Evolutionary conservation across 2,113 vertebrate genomes (phyloP).

Genomic region (Daboia siamensis): DNA sequence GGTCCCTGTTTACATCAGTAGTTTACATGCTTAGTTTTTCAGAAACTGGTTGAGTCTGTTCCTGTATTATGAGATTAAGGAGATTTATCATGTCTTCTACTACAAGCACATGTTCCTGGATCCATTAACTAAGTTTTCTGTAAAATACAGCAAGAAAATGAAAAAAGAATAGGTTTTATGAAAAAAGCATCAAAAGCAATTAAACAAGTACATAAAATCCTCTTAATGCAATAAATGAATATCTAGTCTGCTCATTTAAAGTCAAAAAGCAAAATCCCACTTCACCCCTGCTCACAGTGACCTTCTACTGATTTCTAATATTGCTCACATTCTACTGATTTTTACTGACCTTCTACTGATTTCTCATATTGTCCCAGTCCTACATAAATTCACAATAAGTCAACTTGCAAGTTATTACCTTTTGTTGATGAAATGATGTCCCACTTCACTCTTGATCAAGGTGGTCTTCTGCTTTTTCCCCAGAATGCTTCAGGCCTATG

Average conservation of each 20-base stretch:
- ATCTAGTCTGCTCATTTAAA: neutral
- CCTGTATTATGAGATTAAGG: neutral
- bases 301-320: neutral
- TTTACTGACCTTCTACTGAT: neutral
- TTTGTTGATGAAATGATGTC: neutral
- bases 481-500: neutral
- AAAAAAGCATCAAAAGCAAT: neutral
- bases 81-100: neutral
- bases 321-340: neutral
- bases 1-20: neutral
- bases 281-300: neutral
- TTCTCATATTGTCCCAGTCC: neutral
- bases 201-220: neutral
- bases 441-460: neutral
- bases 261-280: neutral
- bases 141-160: neutral
- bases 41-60: neutral
- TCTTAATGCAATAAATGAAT: neutral
- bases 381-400: neutral
- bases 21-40: neutral
- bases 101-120: neutral
- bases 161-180: neutral
- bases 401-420: neutral
- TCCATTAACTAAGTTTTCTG: neutral
- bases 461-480: neutral